phyloP scores from a whole-genome alignment of 2,113 vertebrate genomes.

The Odontesthes bonariensis region DNA sequence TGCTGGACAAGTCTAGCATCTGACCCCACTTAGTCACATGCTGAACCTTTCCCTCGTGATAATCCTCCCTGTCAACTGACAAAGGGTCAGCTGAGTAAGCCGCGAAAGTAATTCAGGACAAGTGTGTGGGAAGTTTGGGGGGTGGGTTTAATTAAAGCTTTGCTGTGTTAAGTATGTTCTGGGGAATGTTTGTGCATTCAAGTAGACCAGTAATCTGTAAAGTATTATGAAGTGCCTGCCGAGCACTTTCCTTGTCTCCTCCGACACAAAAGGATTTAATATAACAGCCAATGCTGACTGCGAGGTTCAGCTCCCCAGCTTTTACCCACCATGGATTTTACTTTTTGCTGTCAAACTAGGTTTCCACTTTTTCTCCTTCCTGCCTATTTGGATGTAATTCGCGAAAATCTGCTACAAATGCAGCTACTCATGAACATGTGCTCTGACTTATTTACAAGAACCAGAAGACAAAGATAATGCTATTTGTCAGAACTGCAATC shows the following conservation, averaged over 20 bases:
- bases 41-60: slow-evolving; percentile 56
- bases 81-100: slow-evolving; percentile 71
- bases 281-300: slow-evolving; percentile 12
- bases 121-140: slow-evolving; percentile 42
- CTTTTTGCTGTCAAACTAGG: background rate
- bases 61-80: slow-evolving; percentile 73
- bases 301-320: background rate
- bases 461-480: slow-evolving; percentile 17
- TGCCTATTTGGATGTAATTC: background rate
- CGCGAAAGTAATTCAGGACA: slow-evolving; percentile 56
- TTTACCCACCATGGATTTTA: slow-evolving; percentile 8
- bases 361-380: background rate
- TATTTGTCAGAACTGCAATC: slow-evolving; percentile 27
- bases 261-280: slow-evolving; percentile 21
- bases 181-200: slow-evolving; percentile 40
- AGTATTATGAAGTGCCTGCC: slow-evolving; percentile 32
- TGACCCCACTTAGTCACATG: slow-evolving; percentile 72
- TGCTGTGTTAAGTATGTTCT: slow-evolving; percentile 16
- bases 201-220: slow-evolving; percentile 49
- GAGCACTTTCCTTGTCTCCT: slow-evolving; percentile 41
- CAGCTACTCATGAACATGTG: background rate
- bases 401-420: slow-evolving; percentile 15
- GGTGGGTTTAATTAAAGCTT: slow-evolving; percentile 46
- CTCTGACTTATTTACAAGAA: slow-evolving; percentile 21
- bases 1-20: slow-evolving; percentile 47